These are phyloP conservation scores for Knipowitschia caucasica DNA, from an alignment of 2,797 vertebrate species.

Conservation along the genomic window DNA sequence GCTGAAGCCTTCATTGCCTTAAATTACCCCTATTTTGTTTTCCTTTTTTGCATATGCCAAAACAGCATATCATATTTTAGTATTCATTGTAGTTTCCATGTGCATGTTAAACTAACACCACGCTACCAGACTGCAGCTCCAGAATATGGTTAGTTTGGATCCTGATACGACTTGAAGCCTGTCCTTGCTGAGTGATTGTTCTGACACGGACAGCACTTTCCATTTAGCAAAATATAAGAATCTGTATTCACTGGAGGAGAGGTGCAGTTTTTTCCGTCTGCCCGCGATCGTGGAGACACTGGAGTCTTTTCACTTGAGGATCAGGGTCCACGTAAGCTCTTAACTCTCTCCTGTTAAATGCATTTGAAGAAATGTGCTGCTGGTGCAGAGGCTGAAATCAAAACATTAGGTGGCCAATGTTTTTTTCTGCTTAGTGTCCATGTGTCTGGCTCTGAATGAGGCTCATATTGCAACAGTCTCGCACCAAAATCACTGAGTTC, in stretches of 20 bases:
- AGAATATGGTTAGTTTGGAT: constrained; percentile 4
- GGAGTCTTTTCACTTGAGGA: constrained; percentile 64
- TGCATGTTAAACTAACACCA: not conserved
- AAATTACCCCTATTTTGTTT: not conserved
- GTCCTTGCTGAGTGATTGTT: constrained; percentile 6
- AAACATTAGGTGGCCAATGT: constrained; percentile 61
- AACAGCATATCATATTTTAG: not conserved
- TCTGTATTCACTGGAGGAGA: constrained; percentile 34
- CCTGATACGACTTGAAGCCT: constrained; percentile 4
- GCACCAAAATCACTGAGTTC: constrained; percentile 57
- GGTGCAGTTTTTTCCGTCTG: constrained; percentile 53
- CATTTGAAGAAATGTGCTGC: constrained; percentile 72
- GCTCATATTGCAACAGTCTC: constrained; percentile 63
- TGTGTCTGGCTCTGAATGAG: constrained; percentile 52
- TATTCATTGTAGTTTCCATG: not conserved
- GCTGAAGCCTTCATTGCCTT: not conserved
- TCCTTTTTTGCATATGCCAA: not conserved
- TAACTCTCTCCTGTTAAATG: constrained; percentile 71
- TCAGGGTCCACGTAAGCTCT: constrained; percentile 69
- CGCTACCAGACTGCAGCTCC: not conserved
- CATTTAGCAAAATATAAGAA: constrained; percentile 31
- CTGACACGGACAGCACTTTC: constrained; percentile 2
- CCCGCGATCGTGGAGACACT: constrained; percentile 57
- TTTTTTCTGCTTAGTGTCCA: constrained; percentile 62
- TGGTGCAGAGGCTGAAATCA: constrained; percentile 66